Base-by-base conservation (phyloP, 2,888 invertebrate genomes). In the Acanthopleura granulata region DNA sequence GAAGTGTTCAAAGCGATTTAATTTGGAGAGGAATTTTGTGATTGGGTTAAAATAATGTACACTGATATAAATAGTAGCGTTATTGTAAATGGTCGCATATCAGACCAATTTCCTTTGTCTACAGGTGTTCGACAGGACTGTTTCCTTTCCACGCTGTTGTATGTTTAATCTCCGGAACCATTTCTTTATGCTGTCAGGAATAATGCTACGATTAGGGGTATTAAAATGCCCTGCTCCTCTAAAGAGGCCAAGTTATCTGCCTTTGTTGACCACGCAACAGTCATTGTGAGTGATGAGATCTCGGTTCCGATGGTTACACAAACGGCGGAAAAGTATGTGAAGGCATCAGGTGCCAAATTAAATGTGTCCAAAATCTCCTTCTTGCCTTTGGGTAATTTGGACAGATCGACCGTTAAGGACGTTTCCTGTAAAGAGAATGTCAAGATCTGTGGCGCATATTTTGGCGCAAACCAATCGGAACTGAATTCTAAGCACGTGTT, bases 1-100 rank as follows among this genome's bases (percentile, higher is more conserved):
- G 51, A 51, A 51, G 18, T 51, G 51, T 18, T 51, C 18, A 18
- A 18, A 51, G 18, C 14, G 18, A 51, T 51, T 51, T 51, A 51
- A 51, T 51, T 51, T 51, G 73, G 77, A 29, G 40, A 75, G n/a
- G 57, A 74, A 61, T 78, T 83, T 29, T 75, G 79, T 49, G 66
- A 78, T 3, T 30, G 71, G 71, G 50, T 71, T 9, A 40, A 22
- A 22, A 22, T 71, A 71, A 3, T 71, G 71, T 71, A 71, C 40
- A 71, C 40, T 40, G 71, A 71, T 49, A 71, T 71, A 22, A 49
- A 16, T 29, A 71, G 71, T 49, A 18, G 18, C 18, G 71, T 71
- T 71, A 49, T 71, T 49, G 71, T 71, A 18, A 71, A 71, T 49
- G 71, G 71, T 18, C n/a, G 49, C 49, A 71, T 71, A 30, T 22